Base-by-base conservation (phyloP, 2,888 invertebrate species). In the Cepaea hortensis region DNA sequence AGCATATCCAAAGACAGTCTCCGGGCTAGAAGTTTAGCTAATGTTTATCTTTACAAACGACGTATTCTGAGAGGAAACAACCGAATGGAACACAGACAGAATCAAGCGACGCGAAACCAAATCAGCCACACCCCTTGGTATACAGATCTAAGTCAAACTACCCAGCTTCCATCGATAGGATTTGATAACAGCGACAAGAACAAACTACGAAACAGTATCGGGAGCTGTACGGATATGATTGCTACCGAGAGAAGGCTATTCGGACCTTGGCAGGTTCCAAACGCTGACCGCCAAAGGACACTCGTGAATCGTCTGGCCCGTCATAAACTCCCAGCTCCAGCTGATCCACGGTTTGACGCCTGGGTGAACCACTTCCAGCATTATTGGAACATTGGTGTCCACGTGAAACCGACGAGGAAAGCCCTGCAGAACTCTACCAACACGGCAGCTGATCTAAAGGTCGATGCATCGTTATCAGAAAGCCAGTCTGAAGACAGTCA, bases 111-210 rank as follows among this genome's bases (percentile, higher is more conserved):
- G 2, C 55, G 55, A 55, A 11, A 55, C 11, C 55, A 55, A 11
- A 55, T 11, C 55, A 11, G 11, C 55, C 55, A 55, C 11, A 55
- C 0, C 6, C 7, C 55, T 11, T 55, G 55, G 55, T 55, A 6
- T 55, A 11, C 11, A 11, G 55, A 55, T 18, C 11, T 46, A 4
- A 55, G 68, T 13, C 7, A 70, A 3, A 3, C 3, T 18, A 7
- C 48, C 9, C 15, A 50, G 3, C 48, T 70, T n/a, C 9, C 7
- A 7, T 23, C 9, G 3, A 85, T 75, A 23, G 84, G 84, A 18
- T 84, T 62, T 61, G 84, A 84, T 76, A 84, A 84, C 84, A 76
- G 84, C 76, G 84, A 84, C 23, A 55, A 76, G 13, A 84, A 84
- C 62, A 23, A 50, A 23, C 18, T 18, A 15, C 84, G 84, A 13